Base-by-base conservation (phyloP, 2,113 vertebrate genomes). In the Fukomys damarensis region DNA sequence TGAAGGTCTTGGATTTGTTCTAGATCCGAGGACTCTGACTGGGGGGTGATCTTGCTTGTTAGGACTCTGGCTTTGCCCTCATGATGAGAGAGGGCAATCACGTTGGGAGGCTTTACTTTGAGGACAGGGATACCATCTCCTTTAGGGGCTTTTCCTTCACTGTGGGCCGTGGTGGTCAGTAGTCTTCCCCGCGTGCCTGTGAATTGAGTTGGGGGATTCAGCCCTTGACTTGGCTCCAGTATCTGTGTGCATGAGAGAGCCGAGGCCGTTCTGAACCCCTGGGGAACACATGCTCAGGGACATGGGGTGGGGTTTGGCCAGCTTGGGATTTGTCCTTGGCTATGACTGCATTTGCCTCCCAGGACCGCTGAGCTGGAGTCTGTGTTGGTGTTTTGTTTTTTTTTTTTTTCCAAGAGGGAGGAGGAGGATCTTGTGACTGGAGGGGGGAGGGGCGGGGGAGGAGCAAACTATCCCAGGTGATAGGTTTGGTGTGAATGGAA, bases 311-410 rank as follows among this genome's bases (percentile, higher is more conserved):
- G 80, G 96, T 89, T 96, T 96, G 92, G 92, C 79, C 16, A 2
- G 88, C 77, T 89, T 3, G 43, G 94, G 84, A 76, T 97, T 97
- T 96, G 97, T 95, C 97, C 97, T 98, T 98, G 96, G 95, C 74
- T 83, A 59, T 94, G 97, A 91, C 96, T 95, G 96, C 93, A 84
- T 94, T 92, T 90, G 94, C 96, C 97, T 96, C 91, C 80, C 6
- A 58, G 85, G 89, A 92, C 86, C 16, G 84, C 88, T 9, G 46
- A 86, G 89, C 86, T 86, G 28, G 88, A 95, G 91, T 96, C 83
- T 46, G 26, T 20, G 43, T 41, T 28, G 43, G 70, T 93, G n/a
- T n/a, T 79, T 26, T 92, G 61, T 70, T 38, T 66, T 22, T 83
- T 82, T 92, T 91, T 94, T 77, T 87, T 80, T 72, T 56, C 56